A percentile compares a stretch with the other conserved stretches of the same genome.
phyloP scores from a whole-genome alignment of 2,113 vertebrate species.

The Gobius niger region DNA sequence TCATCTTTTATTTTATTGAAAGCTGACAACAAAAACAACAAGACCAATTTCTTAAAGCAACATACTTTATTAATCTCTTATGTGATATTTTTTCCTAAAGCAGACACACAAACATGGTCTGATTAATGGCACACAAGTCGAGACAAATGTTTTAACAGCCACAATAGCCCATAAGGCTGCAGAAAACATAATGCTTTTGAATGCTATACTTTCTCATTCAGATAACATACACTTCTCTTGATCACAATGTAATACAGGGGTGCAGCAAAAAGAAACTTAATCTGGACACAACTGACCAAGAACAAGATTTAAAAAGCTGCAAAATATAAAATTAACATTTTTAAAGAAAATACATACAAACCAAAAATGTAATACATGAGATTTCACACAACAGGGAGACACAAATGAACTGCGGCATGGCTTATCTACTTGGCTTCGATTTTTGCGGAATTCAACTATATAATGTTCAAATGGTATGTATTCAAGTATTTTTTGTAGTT shows the following conservation, averaged over 20 bases:
- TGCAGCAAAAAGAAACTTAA: background rate
- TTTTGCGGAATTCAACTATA: background rate
- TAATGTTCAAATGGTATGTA: constrained; percentile 5
- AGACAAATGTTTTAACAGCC: constrained; percentile 10
- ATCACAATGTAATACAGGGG: background rate
- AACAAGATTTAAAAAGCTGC: background rate
- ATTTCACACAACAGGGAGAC: background rate
- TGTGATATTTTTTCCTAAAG: constrained; percentile 4
- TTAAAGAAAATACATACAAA: background rate
- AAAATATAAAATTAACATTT: background rate
- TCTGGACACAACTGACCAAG: background rate
- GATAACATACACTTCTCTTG: background rate
- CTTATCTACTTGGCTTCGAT: constrained; percentile 2
- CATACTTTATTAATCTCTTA: constrained; percentile 13
- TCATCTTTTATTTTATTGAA: background rate
- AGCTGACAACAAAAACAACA: background rate
- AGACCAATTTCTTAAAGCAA: constrained; percentile 1
- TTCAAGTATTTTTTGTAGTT: constrained; percentile 12
- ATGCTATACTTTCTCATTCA: background rate
- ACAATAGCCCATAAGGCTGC: constrained; percentile 5
- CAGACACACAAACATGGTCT: constrained; percentile 5
- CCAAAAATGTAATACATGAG: background rate
- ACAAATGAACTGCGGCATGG: constrained; percentile 1
- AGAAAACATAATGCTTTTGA: background rate
- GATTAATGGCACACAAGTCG: constrained; percentile 6